Percentiles rank a stretch among this genome's conserved stretches.
phyloP scores from a whole-genome alignment of 2,113 vertebrate species.

The Xiphophorus couchianus region DNA sequence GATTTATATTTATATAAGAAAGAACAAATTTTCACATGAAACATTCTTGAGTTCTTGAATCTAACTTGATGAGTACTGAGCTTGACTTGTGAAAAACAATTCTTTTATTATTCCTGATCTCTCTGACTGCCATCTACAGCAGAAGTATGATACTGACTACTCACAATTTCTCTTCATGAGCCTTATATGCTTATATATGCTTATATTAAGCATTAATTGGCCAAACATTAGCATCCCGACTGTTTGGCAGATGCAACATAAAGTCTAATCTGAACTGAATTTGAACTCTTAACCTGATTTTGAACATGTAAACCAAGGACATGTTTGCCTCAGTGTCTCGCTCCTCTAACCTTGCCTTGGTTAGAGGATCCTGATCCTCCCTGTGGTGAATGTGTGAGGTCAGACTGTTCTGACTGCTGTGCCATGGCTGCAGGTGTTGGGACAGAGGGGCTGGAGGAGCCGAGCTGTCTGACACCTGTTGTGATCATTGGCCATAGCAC shows the following conservation, averaged over 20 bases:
- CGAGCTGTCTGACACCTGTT: slow-evolving; percentile 37
- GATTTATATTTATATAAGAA: too few species aligned
- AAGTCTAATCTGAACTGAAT: not conserved
- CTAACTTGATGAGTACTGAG: not conserved
- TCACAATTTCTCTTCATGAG: not conserved
- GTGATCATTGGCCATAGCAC: slow-evolving; percentile 16
- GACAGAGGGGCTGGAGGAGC: slow-evolving; percentile 36
- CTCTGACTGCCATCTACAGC: not conserved
- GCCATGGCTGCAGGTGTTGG: slow-evolving; percentile 37
- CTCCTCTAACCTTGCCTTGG: slow-evolving; percentile 11
- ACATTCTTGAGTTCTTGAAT: not conserved
- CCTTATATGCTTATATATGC: too few species aligned
- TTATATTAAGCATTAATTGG: too few species aligned
- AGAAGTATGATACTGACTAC: not conserved
- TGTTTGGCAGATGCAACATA: not conserved
- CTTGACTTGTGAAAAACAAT: not conserved
- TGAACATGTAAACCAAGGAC: not conserved
- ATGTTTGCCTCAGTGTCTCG: not conserved
- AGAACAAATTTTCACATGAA: not conserved
- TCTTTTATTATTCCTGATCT: not conserved
- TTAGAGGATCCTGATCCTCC: slow-evolving; percentile 3
- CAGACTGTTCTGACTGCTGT: slow-evolving; percentile 47
- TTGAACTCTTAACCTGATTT: not conserved
- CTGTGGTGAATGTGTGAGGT: slow-evolving; percentile 48
- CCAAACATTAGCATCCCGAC: too few species aligned